These are phyloP conservation scores for Calosoma granatense DNA, from an alignment of 1,140 invertebrate genomes.

Conservation along the genomic window DNA sequence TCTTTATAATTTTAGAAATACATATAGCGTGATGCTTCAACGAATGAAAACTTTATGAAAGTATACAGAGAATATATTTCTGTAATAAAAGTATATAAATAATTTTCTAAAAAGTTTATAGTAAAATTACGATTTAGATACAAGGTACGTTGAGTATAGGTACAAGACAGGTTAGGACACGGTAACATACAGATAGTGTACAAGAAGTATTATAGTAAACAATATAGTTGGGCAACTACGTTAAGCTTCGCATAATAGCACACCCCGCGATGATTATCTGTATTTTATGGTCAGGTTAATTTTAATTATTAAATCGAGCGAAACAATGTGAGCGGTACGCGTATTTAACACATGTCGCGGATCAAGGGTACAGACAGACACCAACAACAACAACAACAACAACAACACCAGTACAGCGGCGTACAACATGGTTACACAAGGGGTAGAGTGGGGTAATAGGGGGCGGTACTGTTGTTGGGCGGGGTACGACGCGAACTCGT, in stretches of 20 bases:
- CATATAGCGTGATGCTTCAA: too few species aligned
- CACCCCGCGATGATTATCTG: constrained; percentile 2
- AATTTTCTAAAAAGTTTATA: too few species aligned
- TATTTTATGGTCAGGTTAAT: constrained; percentile 7
- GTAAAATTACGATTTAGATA: too few species aligned
- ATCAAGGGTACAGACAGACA: too few species aligned
- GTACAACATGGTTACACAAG: not conserved
- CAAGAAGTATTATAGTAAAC: not conserved
- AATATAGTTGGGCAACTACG: not conserved
- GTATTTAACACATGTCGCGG: constrained; percentile 7
- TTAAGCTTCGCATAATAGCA: constrained; percentile 2
- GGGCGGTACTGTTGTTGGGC: not conserved
- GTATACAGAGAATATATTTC: too few species aligned
- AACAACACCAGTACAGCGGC: too few species aligned
- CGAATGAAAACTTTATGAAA: too few species aligned
- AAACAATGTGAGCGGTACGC: not conserved
- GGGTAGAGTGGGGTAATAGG: not conserved
- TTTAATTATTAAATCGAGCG: constrained; percentile 9
- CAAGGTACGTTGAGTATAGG: too few species aligned
- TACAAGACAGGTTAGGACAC: too few species aligned
- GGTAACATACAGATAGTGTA: not conserved
- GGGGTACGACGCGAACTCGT: not conserved
- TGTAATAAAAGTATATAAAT: too few species aligned
- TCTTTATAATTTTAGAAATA: too few species aligned
- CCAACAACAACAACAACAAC: too few species aligned